A percentile compares a stretch with the other conserved stretches of the same genome.
Evolutionary conservation across 2,797 vertebrate species (phyloP).

Genomic region (Clarias fuscus): DNA sequence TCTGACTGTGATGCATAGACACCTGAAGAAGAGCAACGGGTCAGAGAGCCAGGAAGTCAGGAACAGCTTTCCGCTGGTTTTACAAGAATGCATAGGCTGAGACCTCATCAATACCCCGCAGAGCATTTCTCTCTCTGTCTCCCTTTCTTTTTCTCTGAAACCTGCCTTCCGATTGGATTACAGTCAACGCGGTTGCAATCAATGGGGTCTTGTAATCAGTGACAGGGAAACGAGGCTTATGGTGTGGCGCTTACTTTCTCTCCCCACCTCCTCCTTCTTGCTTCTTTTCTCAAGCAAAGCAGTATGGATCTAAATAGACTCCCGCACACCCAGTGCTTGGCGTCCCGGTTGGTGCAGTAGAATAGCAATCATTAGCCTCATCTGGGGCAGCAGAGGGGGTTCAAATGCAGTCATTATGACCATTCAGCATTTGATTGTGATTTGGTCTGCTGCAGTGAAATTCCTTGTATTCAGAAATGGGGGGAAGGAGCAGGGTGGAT

Average conservation of each 20-base stretch:
- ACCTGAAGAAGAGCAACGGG: slow-evolving; percentile 16
- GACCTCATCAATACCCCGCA: slow-evolving; percentile 45
- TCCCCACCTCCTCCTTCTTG: neutral
- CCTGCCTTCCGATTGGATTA: slow-evolving; percentile 48
- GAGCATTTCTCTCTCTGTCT: slow-evolving; percentile 35
- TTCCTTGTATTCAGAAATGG: slow-evolving; percentile 17
- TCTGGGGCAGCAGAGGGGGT: slow-evolving; percentile 35
- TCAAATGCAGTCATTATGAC: slow-evolving; percentile 49
- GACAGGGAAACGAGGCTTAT: slow-evolving; percentile 70
- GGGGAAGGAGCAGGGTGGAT: neutral
- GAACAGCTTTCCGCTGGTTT: slow-evolving; percentile 20
- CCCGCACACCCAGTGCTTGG: slow-evolving; percentile 36
- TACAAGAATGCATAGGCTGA: slow-evolving; percentile 34
- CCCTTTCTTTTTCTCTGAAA: neutral
- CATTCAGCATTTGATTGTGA: slow-evolving; percentile 46
- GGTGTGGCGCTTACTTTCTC: slow-evolving; percentile 58
- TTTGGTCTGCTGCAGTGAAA: slow-evolving; percentile 39
- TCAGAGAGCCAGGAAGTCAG: slow-evolving; percentile 20
- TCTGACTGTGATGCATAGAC: neutral
- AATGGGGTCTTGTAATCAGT: slow-evolving; percentile 84
- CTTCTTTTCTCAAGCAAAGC: slow-evolving; percentile 32
- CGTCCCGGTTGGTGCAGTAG: slow-evolving; percentile 40
- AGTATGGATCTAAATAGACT: slow-evolving; percentile 45
- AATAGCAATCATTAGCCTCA: slow-evolving; percentile 54
- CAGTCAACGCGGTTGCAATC: slow-evolving; percentile 65